phyloP scores from a whole-genome alignment of 2,113 vertebrate species.

The Leucosticte australis region DNA sequence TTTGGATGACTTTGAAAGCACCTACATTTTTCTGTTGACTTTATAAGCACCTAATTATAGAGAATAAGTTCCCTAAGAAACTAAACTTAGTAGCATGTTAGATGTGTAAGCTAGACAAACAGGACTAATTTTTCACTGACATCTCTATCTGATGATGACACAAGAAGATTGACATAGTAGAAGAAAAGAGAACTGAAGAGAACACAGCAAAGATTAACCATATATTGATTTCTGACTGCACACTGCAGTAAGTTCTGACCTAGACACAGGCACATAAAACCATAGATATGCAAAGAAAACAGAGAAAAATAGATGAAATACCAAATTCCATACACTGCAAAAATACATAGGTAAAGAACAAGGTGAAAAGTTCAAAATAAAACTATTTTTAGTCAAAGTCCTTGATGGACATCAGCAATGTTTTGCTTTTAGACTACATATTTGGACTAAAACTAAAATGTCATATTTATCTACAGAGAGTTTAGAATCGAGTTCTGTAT shows the following conservation, averaged over 20 bases:
- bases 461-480: not conserved
- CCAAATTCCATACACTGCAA: not conserved
- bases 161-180: not conserved
- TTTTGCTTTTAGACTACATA: not conserved
- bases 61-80: not conserved
- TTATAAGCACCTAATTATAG: not conserved
- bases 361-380: not conserved
- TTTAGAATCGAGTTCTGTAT: not conserved
- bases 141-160: not conserved
- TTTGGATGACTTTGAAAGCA: not conserved
- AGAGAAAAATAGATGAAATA: not conserved
- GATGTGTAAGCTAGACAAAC: not conserved
- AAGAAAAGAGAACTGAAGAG: not conserved
- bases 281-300: not conserved
- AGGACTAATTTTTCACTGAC: not conserved
- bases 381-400: not conserved
- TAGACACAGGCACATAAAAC: not conserved
- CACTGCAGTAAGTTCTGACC: not conserved
- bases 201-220: not conserved
- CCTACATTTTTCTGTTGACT: not conserved
- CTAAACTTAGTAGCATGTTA: not conserved
- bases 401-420: not conserved
- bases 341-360: not conserved
- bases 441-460: not conserved
- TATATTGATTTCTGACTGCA: not conserved